phyloP scores from a whole-genome alignment of 2,888 invertebrate species.

The Tholera decimalis region DNA sequence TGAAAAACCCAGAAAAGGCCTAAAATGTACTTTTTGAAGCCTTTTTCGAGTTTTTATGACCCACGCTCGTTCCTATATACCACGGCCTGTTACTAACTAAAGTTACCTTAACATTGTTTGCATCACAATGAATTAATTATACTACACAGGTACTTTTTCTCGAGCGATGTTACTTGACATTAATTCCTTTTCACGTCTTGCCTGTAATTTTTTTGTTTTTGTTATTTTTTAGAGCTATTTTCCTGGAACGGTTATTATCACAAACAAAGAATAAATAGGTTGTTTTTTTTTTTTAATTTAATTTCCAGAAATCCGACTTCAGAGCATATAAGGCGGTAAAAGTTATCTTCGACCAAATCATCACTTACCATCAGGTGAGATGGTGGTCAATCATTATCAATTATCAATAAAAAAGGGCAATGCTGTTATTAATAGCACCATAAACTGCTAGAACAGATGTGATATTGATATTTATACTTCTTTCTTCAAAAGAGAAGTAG shows the following conservation, averaged over 20 bases:
- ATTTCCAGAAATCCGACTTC: no score
- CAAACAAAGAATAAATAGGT: no score
- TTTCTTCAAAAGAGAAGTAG: no score
- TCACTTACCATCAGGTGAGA: no score
- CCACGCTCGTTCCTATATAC: conserved; percentile 20
- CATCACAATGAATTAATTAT: conserved; percentile 38
- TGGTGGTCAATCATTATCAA: no score
- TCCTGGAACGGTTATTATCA: neutral
- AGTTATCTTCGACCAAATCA: no score
- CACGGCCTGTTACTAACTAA: conserved; percentile 25
- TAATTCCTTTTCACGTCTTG: conserved; percentile 1
- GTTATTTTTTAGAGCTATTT: neutral
- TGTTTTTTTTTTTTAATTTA: no score
- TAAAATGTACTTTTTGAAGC: neutral
- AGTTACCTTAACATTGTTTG: conserved; percentile 45
- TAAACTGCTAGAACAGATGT: no score
- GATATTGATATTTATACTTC: no score
- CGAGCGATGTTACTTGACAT: conserved; percentile 51
- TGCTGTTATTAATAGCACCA: no score
- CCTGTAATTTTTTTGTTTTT: conserved; percentile 1
- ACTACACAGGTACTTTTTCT: conserved; percentile 63
- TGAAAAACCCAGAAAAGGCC: neutral
- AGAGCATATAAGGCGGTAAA: no score
- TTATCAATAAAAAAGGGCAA: no score
- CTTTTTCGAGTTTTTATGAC: neutral